A percentile compares a stretch with the other conserved stretches of the same genome.
These are phyloP conservation scores for Peromyscus melanophrys DNA, from an alignment of 2,797 vertebrate species.

Conservation along the genomic window DNA sequence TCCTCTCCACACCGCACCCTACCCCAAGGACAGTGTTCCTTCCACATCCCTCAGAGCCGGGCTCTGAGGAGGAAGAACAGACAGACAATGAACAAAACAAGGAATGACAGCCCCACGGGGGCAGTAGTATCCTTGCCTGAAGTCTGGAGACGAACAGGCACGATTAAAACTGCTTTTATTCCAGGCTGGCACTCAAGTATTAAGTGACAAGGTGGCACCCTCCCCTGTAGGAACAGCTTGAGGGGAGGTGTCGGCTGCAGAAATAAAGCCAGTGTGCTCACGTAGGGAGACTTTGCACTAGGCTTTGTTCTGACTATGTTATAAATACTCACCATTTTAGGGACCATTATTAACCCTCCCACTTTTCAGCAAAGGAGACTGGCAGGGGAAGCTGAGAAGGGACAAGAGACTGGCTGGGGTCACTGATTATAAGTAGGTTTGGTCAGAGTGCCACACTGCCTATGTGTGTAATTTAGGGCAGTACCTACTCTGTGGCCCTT, in stretches of 20 bases:
- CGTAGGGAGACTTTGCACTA: accelerated
- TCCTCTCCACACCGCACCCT: constrained; percentile 30
- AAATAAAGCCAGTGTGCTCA: neutral
- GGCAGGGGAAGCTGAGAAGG: neutral
- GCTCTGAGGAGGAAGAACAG: neutral
- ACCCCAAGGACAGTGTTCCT: neutral
- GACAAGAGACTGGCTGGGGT: neutral
- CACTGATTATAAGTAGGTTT: neutral
- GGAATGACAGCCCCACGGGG: constrained; percentile 43
- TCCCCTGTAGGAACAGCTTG: neutral
- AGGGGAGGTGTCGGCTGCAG: neutral
- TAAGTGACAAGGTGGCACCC: neutral
- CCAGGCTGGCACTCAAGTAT: neutral
- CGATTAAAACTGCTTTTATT: neutral
- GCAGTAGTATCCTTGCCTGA: constrained; percentile 39
- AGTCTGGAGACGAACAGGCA: neutral
- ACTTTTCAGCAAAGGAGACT: neutral
- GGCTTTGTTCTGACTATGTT: neutral
- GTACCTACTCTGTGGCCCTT: neutral
- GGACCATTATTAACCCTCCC: neutral
- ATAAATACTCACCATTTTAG: neutral
- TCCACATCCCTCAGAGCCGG: neutral
- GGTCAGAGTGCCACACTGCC: neutral
- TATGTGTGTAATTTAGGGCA: neutral
- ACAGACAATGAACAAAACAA: neutral